Evolutionary conservation across 2,113 vertebrate genomes (phyloP), one percentile per base, ranked within the genome.

Genomic region (Chloropsis hardwickii): DNA sequence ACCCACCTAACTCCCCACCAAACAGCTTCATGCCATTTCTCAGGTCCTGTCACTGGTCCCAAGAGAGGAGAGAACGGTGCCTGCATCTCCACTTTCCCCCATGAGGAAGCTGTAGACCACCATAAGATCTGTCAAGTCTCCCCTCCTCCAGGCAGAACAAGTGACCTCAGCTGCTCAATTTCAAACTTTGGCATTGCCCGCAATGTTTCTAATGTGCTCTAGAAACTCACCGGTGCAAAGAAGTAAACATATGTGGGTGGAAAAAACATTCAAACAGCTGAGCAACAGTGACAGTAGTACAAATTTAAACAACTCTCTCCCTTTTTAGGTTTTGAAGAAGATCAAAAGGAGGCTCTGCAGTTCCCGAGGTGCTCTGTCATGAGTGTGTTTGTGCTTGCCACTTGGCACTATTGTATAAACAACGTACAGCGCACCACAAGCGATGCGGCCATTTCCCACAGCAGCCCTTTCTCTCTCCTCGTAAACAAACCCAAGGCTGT

Each of bases 401-500:
- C 62, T 93, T 82, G 90, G 86, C 88, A 54, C 44, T 23, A n/a
- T 6, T 40, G 5, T 37, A 62, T 83, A 93, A 96, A 96, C 85
- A 96, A 44, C 28, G 24, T 35, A 72, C 65, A 71, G 66, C 35
- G 25, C 76, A 42, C 71, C 76, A 67, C 7, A 51, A 84, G 53
- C 19, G 90, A 88, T 33, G 35, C 1, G 1, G 88, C 79, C 72
- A 39, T 82, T 97, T 95, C 95, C 93, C 90, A 81, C 66, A 77
- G 80, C 83, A 90, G 66, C 77, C 72, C 64, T 80, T 73, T 85
- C 70, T 66, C 78, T 74, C 90, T 78, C 48, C 74, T 89, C 9
- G 1, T 83, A 96, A 96, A 95, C 87, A 96, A 97, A 86, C 47
- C 47, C 70, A 76, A 40, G 80, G 47, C 89, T n/a, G 70, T 8